These are phyloP conservation scores for Hormaphis cornu DNA, from an alignment of 1,140 invertebrate species.

Conservation along the genomic window DNA sequence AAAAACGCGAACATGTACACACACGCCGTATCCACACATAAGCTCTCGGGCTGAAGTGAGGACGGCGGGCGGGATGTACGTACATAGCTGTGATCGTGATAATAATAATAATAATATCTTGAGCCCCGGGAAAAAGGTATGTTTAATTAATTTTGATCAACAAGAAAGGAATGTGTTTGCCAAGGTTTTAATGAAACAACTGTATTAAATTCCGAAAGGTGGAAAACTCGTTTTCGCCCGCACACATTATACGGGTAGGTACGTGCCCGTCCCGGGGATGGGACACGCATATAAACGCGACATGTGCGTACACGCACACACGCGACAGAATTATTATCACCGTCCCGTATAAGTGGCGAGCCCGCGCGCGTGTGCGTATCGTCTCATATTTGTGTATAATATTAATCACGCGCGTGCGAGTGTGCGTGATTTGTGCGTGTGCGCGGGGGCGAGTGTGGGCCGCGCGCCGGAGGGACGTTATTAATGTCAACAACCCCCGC, in stretches of 20 bases:
- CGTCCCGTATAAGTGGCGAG: no score
- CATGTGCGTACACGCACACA: slow-evolving; percentile 20
- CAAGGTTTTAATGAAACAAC: slow-evolving; percentile 32
- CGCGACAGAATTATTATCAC: slow-evolving; percentile 22
- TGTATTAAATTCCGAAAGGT: slow-evolving; percentile 32
- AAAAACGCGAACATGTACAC: not conserved
- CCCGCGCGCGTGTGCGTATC: no score
- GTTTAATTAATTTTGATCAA: slow-evolving; percentile 33
- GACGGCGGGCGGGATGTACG: not conserved
- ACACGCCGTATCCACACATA: no score
- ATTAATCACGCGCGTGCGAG: not conserved
- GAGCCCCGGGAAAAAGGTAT: slow-evolving; percentile 24
- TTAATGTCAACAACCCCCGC: slow-evolving; percentile 29
- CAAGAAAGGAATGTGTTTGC: slow-evolving; percentile 32
- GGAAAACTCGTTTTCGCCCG: slow-evolving; percentile 28
- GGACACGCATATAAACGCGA: slow-evolving; percentile 9
- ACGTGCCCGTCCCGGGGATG: not conserved
- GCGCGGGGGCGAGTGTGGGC: not conserved
- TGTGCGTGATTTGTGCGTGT: not conserved
- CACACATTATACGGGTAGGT: not conserved
- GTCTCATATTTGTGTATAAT: not conserved
- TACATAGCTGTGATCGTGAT: not conserved
- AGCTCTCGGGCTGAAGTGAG: no score
- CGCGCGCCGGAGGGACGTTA: slow-evolving; percentile 11
- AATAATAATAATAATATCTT: slow-evolving; percentile 31